Conservation (phyloP, 1,140 invertebrate genomes). For the Drosophila nigromelanica region DNA sequence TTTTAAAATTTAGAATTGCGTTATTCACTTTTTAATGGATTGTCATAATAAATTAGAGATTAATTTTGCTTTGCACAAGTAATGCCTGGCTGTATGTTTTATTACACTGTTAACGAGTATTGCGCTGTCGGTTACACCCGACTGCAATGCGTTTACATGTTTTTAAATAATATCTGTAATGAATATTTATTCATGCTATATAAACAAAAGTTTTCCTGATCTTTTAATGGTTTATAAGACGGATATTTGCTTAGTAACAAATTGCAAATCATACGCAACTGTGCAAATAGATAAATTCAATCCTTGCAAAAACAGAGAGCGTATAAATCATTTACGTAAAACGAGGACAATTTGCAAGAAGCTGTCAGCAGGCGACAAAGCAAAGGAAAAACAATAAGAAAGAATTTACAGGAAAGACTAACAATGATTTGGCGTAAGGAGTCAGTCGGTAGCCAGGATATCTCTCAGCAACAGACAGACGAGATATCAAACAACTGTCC, state of each 20-base stretch:
- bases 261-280: conserved; percentile 22
- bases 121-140: too few species aligned
- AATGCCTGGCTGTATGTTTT: too few species aligned
- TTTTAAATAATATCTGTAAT: too few species aligned
- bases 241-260: not conserved
- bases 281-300: conserved; percentile 47
- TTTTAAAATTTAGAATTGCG: too few species aligned
- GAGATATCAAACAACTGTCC: conserved; percentile 67
- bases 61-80: too few species aligned
- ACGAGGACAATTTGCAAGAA: conserved; percentile 57
- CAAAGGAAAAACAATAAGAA: conserved; percentile 21
- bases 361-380: conserved; percentile 51
- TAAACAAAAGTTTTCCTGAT: not conserved
- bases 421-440: conserved; percentile 63
- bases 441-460: conserved; percentile 58
- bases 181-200: too few species aligned
- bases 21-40: too few species aligned
- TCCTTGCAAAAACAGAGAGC: conserved; percentile 34
- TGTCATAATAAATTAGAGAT: too few species aligned
- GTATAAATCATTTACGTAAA: conserved; percentile 53
- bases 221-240: not conserved
- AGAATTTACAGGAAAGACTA: conserved; percentile 49
- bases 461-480: conserved; percentile 10
- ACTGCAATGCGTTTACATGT: too few species aligned
- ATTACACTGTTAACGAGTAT: too few species aligned